Evolutionary conservation across 2,888 invertebrate species (phyloP).

Genomic region (Cheilosia vulpina): DNA sequence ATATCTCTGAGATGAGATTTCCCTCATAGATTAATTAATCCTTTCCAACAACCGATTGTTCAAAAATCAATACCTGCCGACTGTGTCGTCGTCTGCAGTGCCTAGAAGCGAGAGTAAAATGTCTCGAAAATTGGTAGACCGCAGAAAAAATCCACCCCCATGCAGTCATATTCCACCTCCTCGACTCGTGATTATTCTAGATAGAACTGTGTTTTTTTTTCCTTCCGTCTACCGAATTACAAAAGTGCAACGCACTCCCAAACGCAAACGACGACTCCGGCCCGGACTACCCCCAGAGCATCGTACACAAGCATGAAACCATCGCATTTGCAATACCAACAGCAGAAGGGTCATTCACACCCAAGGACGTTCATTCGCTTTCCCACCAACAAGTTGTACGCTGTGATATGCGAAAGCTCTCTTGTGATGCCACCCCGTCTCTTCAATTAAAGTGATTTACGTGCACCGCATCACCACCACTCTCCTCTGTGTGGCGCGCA

Average conservation of each 20-base stretch:
- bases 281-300: conserved; percentile 29
- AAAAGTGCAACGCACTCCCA: conserved; percentile 73
- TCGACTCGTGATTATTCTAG: conserved; percentile 9
- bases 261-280: conserved; percentile 36
- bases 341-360: conserved; percentile 76
- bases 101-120: conserved; percentile 75
- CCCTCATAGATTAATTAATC: conserved; percentile 32
- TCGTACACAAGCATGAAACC: conserved; percentile 34
- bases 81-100: conserved; percentile 31
- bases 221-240: conserved; percentile 62
- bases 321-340: conserved; percentile 1
- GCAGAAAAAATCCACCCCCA: conserved; percentile 3
- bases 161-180: conserved; percentile 19
- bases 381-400: conserved; percentile 74
- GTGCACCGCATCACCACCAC: conserved; percentile 49
- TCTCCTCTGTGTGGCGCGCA: conserved; percentile 24
- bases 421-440: conserved; percentile 22
- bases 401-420: conserved; percentile 62
- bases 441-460: conserved; percentile 66
- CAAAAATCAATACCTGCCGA: conserved; percentile 54
- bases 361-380: conserved; percentile 78
- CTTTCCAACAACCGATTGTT: conserved; percentile 12
- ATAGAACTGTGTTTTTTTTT: conserved; percentile 32
- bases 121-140: conserved; percentile 55
- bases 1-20: not conserved